Base-by-base conservation (phyloP, 2,888 invertebrate genomes). In the Seira musarum region DNA sequence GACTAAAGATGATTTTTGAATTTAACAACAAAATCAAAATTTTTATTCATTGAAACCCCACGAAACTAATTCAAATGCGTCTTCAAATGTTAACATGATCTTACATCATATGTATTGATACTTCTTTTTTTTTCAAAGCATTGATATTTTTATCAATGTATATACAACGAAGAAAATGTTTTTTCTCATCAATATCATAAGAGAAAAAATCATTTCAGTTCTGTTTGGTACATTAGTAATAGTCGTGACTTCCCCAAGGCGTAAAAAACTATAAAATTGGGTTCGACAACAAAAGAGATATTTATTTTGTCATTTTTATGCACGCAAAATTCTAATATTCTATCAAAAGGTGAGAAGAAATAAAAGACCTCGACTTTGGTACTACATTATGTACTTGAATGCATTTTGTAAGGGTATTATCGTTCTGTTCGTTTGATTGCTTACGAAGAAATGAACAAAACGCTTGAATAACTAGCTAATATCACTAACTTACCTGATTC, bases 181-280 rank as follows among this genome's bases (percentile, higher is more conserved):
- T 72, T 64, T 72, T 63, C 40, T 22, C 72, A 25, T 30, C 46
- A 22, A 40, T 35, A n/a, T 70, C 61, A 61, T 61, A 71, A n/a
- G 46, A 30, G 17, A 1, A 15, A 61, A 64, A 72, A 72, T 46
- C 63, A 71, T n/a, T 35, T 8, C 6, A 25, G 3, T 19, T 35
- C 24, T 21, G 46, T 64, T 46, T 13, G 19, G 17, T 13, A 46
- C 67, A 21, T 53, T 53, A 73, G 66, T 66, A 66, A 66, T 73
- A 73, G 66, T 73, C 75, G 75, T 75, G 75, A 75, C 75, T 68
- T 49, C 75, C 75, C 68, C 61, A 75, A 75, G 75, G 75, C 67
- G 75, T 68, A 40, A 68, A 68, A 66, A 75, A 63, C 75, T 68
- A 75, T 75, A 75, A 75, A 75, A 68, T 68, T 68, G 67, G 68